A percentile compares a stretch with the other conserved stretches of the same genome.
phyloP scores from a whole-genome alignment of 2,888 invertebrate genomes.

The Pristionchus mayeri region DNA sequence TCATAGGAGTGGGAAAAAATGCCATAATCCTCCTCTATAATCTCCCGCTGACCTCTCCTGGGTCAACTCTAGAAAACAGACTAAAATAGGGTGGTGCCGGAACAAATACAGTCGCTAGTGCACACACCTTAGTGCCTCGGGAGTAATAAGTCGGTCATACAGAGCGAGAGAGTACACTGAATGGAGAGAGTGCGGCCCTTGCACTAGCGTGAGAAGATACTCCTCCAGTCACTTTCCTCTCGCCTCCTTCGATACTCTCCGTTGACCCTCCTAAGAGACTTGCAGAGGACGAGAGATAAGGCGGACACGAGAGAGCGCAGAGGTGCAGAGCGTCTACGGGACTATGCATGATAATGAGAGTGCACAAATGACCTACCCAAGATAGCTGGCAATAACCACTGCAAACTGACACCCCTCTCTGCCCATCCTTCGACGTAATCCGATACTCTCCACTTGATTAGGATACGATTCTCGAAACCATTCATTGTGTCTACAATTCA shows the following conservation, averaged over 20 bases:
- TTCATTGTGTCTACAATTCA: no score
- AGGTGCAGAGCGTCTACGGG: not conserved
- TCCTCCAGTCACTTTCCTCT: not conserved
- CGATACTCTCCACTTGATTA: no score
- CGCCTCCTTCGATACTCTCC: not conserved
- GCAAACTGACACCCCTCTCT: slow-evolving; percentile 8
- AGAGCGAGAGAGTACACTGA: not conserved
- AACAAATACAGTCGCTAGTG: slow-evolving; percentile 1
- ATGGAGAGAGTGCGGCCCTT: not conserved
- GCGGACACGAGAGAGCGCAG: not conserved
- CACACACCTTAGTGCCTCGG: not conserved
- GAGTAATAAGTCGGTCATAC: no score
- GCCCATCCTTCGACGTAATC: not conserved
- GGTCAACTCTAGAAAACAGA: no score
- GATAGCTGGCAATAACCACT: slow-evolving; percentile 3
- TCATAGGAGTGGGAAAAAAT: not conserved
- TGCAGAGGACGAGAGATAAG: not conserved
- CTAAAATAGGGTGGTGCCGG: not conserved
- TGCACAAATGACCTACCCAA: not conserved
- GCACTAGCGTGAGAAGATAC: not conserved
- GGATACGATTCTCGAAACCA: no score
- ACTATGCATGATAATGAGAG: slow-evolving; percentile 4
- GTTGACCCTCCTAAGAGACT: slow-evolving; percentile 29
- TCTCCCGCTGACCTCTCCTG: no score
- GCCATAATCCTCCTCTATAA: no score